phyloP scores from a whole-genome alignment of 1,140 invertebrate genomes.

The Psix sp. region DNA sequence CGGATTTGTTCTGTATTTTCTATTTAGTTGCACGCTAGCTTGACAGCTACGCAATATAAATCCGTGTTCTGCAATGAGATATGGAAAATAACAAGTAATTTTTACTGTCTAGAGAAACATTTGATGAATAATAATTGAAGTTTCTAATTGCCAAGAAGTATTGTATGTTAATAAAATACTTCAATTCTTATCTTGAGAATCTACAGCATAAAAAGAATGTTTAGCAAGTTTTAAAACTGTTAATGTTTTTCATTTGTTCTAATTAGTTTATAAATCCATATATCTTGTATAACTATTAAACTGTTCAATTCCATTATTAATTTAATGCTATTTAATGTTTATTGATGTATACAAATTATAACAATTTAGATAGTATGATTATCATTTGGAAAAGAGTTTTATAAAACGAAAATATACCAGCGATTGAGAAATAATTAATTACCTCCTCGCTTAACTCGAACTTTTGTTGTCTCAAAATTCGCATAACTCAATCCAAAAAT shows the following conservation, averaged over 20 bases:
- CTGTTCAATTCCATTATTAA: too few species aligned
- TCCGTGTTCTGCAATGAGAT: conserved; percentile 36
- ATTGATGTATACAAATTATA: too few species aligned
- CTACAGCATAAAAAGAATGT: too few species aligned
- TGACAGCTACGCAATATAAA: conserved; percentile 54
- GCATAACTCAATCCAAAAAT: conserved; percentile 21
- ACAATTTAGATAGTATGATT: too few species aligned
- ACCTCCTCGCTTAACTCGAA: conserved; percentile 32
- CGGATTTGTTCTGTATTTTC: conserved; percentile 49
- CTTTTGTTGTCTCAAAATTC: conserved; percentile 9
- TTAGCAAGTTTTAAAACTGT: too few species aligned
- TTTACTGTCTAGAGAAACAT: background rate
- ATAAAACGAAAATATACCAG: background rate
- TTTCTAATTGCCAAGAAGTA: background rate
- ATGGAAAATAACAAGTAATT: background rate
- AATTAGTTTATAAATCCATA: conserved; percentile 7
- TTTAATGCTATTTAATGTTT: background rate
- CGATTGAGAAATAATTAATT: conserved; percentile 12
- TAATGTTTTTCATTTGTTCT: background rate
- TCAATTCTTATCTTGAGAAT: background rate
- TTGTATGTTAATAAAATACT: conserved; percentile 3
- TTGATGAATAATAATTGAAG: background rate
- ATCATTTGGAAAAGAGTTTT: too few species aligned
- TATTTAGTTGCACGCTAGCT: conserved; percentile 50
- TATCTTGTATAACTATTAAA: too few species aligned